Conservation (phyloP, 92 coral and sea anemone species). For the Epizoanthus fatuus region DNA sequence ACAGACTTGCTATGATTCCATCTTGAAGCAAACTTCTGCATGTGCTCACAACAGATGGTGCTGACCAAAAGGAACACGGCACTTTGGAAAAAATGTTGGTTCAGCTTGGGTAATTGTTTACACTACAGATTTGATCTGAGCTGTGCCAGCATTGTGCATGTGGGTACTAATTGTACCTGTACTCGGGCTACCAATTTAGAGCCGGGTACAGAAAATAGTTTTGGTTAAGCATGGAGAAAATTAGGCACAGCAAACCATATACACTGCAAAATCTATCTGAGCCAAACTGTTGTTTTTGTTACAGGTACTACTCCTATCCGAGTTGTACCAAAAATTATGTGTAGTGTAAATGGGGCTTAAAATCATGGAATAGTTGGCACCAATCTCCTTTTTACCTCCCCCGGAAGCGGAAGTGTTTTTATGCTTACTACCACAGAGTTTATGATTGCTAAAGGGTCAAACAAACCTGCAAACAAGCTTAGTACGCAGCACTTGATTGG, state of each 20-base stretch:
- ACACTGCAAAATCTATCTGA: slow-evolving; percentile 48
- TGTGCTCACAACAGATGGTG: slow-evolving; percentile 3
- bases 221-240: slow-evolving; percentile 44
- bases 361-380: too few species aligned
- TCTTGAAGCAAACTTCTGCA: too few species aligned
- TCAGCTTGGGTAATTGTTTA: slow-evolving; percentile 55
- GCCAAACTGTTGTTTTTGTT: slow-evolving; percentile 33
- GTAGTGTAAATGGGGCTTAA: background rate
- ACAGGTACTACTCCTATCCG: background rate
- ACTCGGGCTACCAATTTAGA: slow-evolving; percentile 49
- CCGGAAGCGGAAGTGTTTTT: too few species aligned
- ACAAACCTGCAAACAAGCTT: too few species aligned
- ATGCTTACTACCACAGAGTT: too few species aligned
- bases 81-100: slow-evolving; percentile 40
- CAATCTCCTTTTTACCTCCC: too few species aligned
- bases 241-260: slow-evolving; percentile 42
- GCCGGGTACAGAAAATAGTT: slow-evolving; percentile 48
- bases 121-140: slow-evolving; percentile 58
- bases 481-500: too few species aligned
- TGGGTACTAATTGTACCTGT: slow-evolving; percentile 28
- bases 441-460: too few species aligned
- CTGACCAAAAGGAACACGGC: slow-evolving; percentile 49
- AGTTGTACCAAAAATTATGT: background rate
- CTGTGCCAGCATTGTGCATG: slow-evolving; percentile 34
- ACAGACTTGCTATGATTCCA: too few species aligned